Conservation (phyloP, 2,797 vertebrate genomes). For the Xenentodon cancila region DNA sequence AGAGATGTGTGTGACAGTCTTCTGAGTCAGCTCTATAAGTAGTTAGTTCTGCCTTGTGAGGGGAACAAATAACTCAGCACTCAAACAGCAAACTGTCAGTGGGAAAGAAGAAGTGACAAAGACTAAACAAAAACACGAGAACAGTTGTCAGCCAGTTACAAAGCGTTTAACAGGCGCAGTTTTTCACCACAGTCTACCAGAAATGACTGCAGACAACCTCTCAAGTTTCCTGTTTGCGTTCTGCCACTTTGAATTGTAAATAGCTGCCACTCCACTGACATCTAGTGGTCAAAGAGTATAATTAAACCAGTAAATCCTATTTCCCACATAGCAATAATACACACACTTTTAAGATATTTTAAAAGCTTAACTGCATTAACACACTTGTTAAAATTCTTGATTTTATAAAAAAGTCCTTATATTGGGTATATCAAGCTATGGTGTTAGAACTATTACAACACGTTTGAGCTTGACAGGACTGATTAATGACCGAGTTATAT, state of each 20-base stretch:
- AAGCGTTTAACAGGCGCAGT: too few relatives aligned
- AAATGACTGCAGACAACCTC: background rate
- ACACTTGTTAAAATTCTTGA: too few relatives aligned
- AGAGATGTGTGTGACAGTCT: constrained; percentile 14
- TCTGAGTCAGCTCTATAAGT: background rate
- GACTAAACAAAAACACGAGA: background rate
- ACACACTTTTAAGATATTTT: too few relatives aligned
- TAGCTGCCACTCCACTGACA: constrained; percentile 25
- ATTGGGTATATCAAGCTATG: too few relatives aligned
- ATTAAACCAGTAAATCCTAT: background rate
- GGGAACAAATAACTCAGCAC: background rate
- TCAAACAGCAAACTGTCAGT: background rate
- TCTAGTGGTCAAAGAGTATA: constrained; percentile 40
- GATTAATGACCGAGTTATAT: too few relatives aligned
- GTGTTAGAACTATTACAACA: too few relatives aligned
- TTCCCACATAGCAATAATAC: too few relatives aligned
- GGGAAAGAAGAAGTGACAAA: background rate
- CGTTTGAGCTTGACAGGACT: too few relatives aligned
- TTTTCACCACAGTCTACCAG: too few relatives aligned
- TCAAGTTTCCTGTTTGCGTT: background rate
- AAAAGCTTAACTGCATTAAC: too few relatives aligned
- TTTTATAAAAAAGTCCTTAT: too few relatives aligned
- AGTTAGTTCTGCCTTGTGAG: constrained; percentile 4
- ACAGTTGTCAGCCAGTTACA: background rate
- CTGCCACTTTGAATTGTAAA: background rate